Evolutionary conservation across 1,140 invertebrate genomes (phyloP).

Genomic region (Coelopa frigida): DNA sequence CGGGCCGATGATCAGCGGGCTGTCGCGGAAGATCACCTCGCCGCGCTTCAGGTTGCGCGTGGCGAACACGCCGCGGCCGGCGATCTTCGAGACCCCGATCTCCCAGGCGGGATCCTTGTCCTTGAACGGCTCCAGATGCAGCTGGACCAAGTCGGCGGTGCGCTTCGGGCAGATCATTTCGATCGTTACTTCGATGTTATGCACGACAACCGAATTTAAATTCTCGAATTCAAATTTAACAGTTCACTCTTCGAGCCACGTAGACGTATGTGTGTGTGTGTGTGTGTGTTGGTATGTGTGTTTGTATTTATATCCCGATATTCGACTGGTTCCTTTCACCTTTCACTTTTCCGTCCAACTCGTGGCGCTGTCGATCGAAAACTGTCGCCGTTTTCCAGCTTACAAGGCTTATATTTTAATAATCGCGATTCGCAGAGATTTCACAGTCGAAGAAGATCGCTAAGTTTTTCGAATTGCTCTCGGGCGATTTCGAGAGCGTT

Average conservation of each 20-base stretch:
- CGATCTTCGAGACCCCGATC: constrained; percentile 35
- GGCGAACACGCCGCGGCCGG: constrained; percentile 56
- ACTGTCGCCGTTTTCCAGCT: constrained; percentile 43
- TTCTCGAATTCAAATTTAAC: neutral
- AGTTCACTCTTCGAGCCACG: neutral
- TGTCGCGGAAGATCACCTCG: constrained; percentile 62
- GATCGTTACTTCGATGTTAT: constrained; percentile 1
- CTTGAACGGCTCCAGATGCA: constrained; percentile 39
- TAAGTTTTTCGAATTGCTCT: neutral
- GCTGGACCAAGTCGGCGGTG: constrained; percentile 34
- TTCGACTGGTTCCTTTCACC: constrained; percentile 4
- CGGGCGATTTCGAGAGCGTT: constrained; percentile 6
- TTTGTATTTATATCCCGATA: constrained; percentile 5
- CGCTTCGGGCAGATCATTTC: constrained; percentile 41
- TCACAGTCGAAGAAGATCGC: too few relatives aligned
- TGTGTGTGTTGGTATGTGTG: neutral
- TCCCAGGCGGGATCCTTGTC: constrained; percentile 42
- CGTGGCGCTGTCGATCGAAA: constrained; percentile 38
- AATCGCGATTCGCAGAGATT: too few relatives aligned
- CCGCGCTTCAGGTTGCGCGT: constrained; percentile 54
- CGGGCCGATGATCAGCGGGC: constrained; percentile 58
- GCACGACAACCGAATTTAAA: neutral
- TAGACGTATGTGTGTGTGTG: neutral
- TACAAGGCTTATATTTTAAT: constrained; percentile 45
- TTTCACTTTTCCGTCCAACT: constrained; percentile 22